phyloP scores from a whole-genome alignment of 64 coral and sea anemone species.

The Hydrozoanthus tunicans region DNA sequence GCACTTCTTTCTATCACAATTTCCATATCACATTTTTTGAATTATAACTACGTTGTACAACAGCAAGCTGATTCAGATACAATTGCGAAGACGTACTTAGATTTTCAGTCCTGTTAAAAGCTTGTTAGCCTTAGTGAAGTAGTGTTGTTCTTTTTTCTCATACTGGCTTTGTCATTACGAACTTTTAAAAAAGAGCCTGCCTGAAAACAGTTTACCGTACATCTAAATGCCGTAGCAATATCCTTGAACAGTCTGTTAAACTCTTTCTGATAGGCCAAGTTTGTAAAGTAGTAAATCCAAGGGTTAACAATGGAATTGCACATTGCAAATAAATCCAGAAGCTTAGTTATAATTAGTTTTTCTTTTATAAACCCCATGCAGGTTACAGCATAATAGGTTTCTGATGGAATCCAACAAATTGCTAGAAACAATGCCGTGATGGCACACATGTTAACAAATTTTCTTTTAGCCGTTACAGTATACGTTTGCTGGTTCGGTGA shows the following conservation, averaged over 20 bases:
- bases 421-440: conserved; percentile 12
- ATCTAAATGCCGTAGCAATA: not conserved
- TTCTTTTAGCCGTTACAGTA: not conserved
- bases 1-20: too few relatives aligned
- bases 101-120: too few relatives aligned
- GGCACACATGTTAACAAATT: not conserved
- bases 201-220: too few relatives aligned
- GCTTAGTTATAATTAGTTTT: not conserved
- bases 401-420: not conserved
- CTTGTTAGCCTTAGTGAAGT: too few relatives aligned
- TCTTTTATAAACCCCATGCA: too few relatives aligned
- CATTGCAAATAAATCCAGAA: not conserved
- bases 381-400: not conserved
- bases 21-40: too few relatives aligned
- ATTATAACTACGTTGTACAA: too few relatives aligned
- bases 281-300: conserved; percentile 43
- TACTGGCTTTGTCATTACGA: too few relatives aligned
- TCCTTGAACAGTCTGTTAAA: conserved; percentile 1
- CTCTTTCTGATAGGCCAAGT: not conserved
- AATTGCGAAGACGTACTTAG: too few relatives aligned
- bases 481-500: not conserved
- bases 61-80: too few relatives aligned
- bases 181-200: too few relatives aligned
- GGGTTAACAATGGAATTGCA: conserved; percentile 44
- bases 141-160: too few relatives aligned